Evolutionary conservation across 2,888 invertebrate species (phyloP), one percentile per base, ranked within the genome.

Genomic region (Phalangium opilio): DNA sequence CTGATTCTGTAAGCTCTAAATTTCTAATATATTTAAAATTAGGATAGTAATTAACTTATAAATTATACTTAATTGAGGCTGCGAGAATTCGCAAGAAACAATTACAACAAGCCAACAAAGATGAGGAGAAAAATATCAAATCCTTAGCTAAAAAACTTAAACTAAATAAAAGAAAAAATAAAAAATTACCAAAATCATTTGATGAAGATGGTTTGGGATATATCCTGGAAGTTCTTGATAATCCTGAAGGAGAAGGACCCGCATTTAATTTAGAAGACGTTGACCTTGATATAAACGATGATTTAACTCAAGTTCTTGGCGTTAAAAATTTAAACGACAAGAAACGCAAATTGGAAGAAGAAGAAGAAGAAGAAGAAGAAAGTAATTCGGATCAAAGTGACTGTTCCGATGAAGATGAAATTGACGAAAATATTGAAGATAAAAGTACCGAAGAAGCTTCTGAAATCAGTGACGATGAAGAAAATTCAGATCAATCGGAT

Each of bases 231-330:
- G 38, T 38, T 11, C 19, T 38, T 27, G 44, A 44, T 44, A 38
- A 19, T 17, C 20, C 20, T 36, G 21, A 36, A 18, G 44, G 38
- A 15, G 10, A 17, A 21, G 18, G 14, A 38, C n/a, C 12, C 8
- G 43, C 33, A n/a, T 19, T 3, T 8, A 43, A 45, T 36, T 38
- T 73, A 62, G 71, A 72, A 3, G 73, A 73, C 54, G 70, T 67
- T 1, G 73, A 72, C 49, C 70, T 70, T 54, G 62, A 62, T 43
- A 66, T 66, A 53, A 63, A 70, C 56, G 66, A 70, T 42, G 78
- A 79, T 60, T 77, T 78, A 62, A 77, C 76, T 48, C 74, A 77
- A 58, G 76, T 78, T 59, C 66, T 76, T 45, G 74, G 73, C 36
- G 64, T 70, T 39, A 7, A 10, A 14, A 14, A 20, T 12, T 11